Base-by-base conservation (phyloP, 2,113 vertebrate species). In the Eleginops maclovinus region DNA sequence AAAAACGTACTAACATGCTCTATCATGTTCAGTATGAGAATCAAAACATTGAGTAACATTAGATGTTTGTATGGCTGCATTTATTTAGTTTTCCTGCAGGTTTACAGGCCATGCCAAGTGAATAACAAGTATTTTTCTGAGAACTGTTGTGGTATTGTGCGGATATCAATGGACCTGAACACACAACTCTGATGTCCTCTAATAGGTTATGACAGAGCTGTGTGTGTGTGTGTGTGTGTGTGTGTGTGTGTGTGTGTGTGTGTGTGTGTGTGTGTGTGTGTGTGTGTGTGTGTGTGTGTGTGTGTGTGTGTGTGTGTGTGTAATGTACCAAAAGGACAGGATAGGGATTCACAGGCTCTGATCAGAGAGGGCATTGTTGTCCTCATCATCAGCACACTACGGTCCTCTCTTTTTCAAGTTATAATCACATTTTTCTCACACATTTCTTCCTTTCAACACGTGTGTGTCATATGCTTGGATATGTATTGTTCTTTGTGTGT, bases 141-240 rank as follows among this genome's bases (percentile, higher is more conserved):
- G 58, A 78, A 61, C 79, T 80, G 83, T 69, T 81, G 69, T 10
- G 8, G 72, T 72, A 82, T 78, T 90, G 78, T 87, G 7, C 43
- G 7, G 60, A 66, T 77, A 64, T 83, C 71, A 85, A 72, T 84
- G 86, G 68, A 77, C 79, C 56, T 72, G 71, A 89, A 73, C 80
- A 82, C 62, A 61, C 26, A 44, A 44, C 69, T 86, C 36, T 75
- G 79, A 75, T 81, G 86, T 86, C 72, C 70, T 65, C 85, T 91
- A 90, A 92, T 89, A 26, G 51, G 75, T 85, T 86, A 72, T 90
- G 89, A 92, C 88, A 90, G 78, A 72, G 69, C 49, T 64, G 2
- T 83, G 66, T 79, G 79, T 80, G 81, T 72, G 54, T 75, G 71
- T 49, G 63, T 70, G 68, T 77, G 56, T 77, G 77, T 81, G 73